Percentiles rank a stretch among this genome's conserved stretches.
These are phyloP conservation scores for Archilochus colubris DNA, from an alignment of 2,113 vertebrate species.

Conservation along the genomic window DNA sequence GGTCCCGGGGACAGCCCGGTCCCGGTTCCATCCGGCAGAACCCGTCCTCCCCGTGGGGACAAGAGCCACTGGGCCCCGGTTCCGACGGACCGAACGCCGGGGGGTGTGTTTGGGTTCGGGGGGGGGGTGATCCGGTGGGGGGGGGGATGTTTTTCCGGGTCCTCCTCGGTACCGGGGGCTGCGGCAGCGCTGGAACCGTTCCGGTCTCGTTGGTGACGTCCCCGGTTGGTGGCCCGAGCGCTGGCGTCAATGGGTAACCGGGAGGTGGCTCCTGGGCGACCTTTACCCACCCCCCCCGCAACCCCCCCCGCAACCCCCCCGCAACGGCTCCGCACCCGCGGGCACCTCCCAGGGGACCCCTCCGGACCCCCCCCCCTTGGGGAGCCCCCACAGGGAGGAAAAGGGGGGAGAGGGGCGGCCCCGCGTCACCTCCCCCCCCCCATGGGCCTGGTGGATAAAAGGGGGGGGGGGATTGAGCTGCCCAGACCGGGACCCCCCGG, in stretches of 20 bases:
- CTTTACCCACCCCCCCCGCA: not conserved
- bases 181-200: not conserved
- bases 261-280: not conserved
- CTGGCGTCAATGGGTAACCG: not conserved
- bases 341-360: too few species aligned
- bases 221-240: not conserved
- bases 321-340: not conserved
- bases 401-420: too few species aligned
- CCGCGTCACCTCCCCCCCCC: too few species aligned
- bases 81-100: too few species aligned
- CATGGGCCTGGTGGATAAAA: too few species aligned
- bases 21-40: not conserved
- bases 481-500: not conserved
- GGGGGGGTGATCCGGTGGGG: too few species aligned
- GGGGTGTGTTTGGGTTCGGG: too few species aligned
- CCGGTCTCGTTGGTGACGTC: not conserved
- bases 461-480: not conserved
- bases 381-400: too few species aligned
- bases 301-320: not conserved
- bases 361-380: not conserved
- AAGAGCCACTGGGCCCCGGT: accelerated
- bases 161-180: not conserved
- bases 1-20: too few species aligned
- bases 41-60: not conserved
- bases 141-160: too few species aligned